Base-by-base conservation (phyloP, 2,797 vertebrate species). In the Lindbergichthys nudifrons region DNA sequence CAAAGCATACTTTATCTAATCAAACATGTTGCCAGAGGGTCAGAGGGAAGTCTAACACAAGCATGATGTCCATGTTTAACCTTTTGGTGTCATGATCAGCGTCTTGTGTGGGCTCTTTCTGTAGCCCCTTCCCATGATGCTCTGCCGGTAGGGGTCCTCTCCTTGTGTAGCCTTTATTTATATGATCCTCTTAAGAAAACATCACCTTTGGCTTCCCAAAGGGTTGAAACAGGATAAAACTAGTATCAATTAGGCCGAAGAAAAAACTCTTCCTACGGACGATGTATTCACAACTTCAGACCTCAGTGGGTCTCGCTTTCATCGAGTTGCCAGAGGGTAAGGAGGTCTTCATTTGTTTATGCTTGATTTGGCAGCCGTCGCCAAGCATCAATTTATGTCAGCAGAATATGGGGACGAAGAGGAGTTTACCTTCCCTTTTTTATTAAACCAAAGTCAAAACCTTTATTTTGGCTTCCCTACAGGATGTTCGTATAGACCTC, bases 31-130 rank as follows among this genome's bases (percentile, higher is more conserved):
- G 65, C 83, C 54, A 72, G 56, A 32, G 59, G 77, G 67, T 78
- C 61, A 74, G 54, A 60, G 41, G 58, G 61, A 74, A 81, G 53
- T 80, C 77, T 42, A 83, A 75, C 63, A 68, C 68, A 82, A 75
- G 74, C 79, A 85, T 65, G 47, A 84, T 86, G 66, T 88, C 66
- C 74, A 82, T 86, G 70, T 90, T 78, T 79, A 87, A 91, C 80
- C 84, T 88, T 76, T 79, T 65, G 54, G 64, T 87, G 77, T 88
- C 87, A 63, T 62, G 74, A 88, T 81, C 64, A 47, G 69, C 92
- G 77, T 90, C 94, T 92, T 95, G 94, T 94, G 93, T 93, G 93
- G 92, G 87, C 93, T 75, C 53, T 70, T 80, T 46, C 64, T 81
- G 71, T 36, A 79, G 83, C 80, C 75, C 84, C 91, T 92, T 94